A percentile compares a stretch with the other conserved stretches of the same genome.
Conservation (phyloP, 2,113 vertebrate species). For the Etheostoma cragini region DNA sequence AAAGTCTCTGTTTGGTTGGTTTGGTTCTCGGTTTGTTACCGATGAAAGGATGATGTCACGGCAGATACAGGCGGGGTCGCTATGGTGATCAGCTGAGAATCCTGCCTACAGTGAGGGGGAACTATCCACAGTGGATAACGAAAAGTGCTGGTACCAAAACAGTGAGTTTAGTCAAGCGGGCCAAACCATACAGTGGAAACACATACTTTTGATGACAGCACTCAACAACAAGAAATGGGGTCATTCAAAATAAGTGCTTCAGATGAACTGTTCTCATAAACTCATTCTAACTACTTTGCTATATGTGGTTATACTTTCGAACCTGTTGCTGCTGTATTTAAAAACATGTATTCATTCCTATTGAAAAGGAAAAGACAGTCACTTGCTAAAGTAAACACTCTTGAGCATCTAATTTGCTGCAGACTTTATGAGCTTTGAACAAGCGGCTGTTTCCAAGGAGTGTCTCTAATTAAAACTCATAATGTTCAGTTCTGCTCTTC, state of each 20-base stretch:
- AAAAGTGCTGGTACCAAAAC: no score
- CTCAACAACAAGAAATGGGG: no score
- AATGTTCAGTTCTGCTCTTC: conserved; percentile 3
- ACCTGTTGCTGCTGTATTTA: neutral
- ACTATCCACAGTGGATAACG: no score
- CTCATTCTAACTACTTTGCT: neutral
- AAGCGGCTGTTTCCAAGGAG: conserved; percentile 16
- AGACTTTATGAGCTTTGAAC: conserved; percentile 23
- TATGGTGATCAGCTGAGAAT: no score
- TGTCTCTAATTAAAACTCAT: conserved; percentile 39
- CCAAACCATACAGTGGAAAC: no score
- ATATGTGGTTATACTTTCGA: neutral
- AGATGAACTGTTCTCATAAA: neutral
- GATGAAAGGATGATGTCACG: no score
- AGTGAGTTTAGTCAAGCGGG: no score
- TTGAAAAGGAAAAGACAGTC: neutral
- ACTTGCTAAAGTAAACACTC: conserved; percentile 13
- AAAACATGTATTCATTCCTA: neutral
- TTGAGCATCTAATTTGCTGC: neutral
- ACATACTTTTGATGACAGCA: neutral
- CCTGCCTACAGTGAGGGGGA: no score
- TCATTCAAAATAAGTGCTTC: neutral
- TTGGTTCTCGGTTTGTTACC: no score
- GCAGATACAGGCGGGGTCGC: no score
- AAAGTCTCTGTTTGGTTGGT: no score